Evolutionary conservation across 2,113 vertebrate species (phyloP).

Genomic region (Sinocyclocheilus grahami): DNA sequence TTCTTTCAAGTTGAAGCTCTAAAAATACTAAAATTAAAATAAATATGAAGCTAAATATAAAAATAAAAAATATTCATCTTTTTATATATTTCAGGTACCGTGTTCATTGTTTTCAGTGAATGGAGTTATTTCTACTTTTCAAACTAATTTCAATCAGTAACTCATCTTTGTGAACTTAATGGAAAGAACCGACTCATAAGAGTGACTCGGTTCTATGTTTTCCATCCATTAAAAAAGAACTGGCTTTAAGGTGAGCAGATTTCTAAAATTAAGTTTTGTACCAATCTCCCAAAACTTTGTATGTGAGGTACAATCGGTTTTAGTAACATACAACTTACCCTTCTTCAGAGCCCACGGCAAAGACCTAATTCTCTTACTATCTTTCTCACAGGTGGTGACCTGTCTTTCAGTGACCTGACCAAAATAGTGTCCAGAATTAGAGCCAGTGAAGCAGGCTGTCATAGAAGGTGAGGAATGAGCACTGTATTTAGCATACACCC

Average conservation of each 20-base stretch:
- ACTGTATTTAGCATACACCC: slow-evolving; percentile 13
- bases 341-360: background rate
- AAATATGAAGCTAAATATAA: background rate
- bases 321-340: background rate
- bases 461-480: slow-evolving; percentile 77
- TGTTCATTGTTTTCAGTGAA: too few species aligned
- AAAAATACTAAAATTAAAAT: background rate
- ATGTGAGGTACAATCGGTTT: background rate
- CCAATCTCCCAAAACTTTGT: background rate
- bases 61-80: background rate
- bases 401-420: slow-evolving; percentile 91
- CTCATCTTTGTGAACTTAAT: too few species aligned
- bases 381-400: slow-evolving; percentile 78
- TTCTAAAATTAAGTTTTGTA: background rate
- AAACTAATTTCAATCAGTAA: too few species aligned
- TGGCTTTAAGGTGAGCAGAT: too few species aligned
- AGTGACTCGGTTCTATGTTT: background rate
- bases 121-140: too few species aligned
- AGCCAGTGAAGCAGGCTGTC: slow-evolving; percentile 77
- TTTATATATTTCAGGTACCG: background rate
- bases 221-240: background rate
- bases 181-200: background rate
- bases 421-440: slow-evolving; percentile 91
- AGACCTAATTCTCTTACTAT: slow-evolving; percentile 13
- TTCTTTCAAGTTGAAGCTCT: background rate